Evolutionary conservation across 2,797 vertebrate genomes (phyloP), one percentile per base, ranked within the genome.

Genomic region (Eupleurogrammus muticus): DNA sequence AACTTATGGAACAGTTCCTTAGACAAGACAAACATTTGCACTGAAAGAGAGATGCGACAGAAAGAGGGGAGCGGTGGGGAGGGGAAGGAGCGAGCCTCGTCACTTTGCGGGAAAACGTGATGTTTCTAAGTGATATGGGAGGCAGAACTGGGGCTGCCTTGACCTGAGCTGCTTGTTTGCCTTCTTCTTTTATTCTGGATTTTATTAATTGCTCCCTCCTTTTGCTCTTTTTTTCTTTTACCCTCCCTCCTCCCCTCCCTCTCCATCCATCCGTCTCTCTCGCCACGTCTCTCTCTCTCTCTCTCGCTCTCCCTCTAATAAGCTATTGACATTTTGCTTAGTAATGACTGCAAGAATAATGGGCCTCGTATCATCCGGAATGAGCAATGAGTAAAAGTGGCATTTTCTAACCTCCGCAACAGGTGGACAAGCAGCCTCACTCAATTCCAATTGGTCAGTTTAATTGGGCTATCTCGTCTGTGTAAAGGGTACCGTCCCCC

Each of bases 1-100:
- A 91, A 92, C 89, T 90, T 90, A 92, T 90, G 92, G 88, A 91
- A 90, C 65, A 82, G 78, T 87, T 92, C 88, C 87, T 90, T 84
- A 88, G 86, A 92, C 91, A 92, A 92, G 89, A 87, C 80, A 85
- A 90, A 91, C 90, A 89, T 92, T 90, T 92, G 85, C 82, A 79
- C 77, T 53, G 75, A 48, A 75, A 55, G 81, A 84, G 80, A 75
- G 85, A n/a, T n/a, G n/a, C n/a, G n/a, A 77, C 64, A 68, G 78
- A 67, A 23, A 66, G 20, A 70, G 62, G 57, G 60, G 56, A 73
- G 55, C 19, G 64, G 60, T n/a, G 20, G 35, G 55, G 75, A 49
- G 48, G 47, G 51, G 48, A 24, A 5, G 48, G 4, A 57, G 58
- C 40, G 46, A 28, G 23, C 65, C n/a, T 40, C 74, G 49, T 71